Base-by-base conservation (phyloP, 64 coral and sea anemone species). In the Anthopleura sola region DNA sequence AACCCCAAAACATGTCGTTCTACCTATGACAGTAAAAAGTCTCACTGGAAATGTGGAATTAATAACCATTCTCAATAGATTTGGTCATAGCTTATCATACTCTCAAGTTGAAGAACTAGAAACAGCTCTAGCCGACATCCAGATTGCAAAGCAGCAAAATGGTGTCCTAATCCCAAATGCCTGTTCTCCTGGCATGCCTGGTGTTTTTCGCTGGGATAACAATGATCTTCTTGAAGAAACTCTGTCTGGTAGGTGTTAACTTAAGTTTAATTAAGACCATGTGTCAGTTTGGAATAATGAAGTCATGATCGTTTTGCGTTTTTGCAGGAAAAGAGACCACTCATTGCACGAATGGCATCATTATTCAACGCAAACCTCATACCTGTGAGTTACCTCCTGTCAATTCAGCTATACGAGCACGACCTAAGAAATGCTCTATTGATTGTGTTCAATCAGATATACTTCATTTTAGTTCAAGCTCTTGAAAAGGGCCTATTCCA, bases 201-300 rank as follows among this genome's bases (percentile, higher is more conserved):
- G 39, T 36, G 49, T 91, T 8, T 91, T 91, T 23, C 86, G 89
- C 57, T 91, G 82, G 89, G 83, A 86, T 34, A 91, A 91, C 89
- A 91, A 91, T 64, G 89, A 85, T 60, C 89, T 91, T 49, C 89
- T 58, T 56, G 82, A 91, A 60, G 89, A 91, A 53, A 91, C 83
- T 29, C 79, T 85, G 39, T 85, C 83, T 57, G 89, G 83, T 81
- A 81, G 26, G 49, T 51, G 15, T 51, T 14, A 51, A 51, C 49
- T 3, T 51, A 51, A 51, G 49, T 16, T 51, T 14, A 44, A 44
- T 44, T 44, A 14, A 51, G 12, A 51, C 49, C 49, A 51, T 51
- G 49, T 14, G 49, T 16, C 49, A 5, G 12, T 51, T 51, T 51
- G 12, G 12, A 51, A 51, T 51, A 14, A 51, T 51, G 12, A 48